Conservation (phyloP, 2,113 vertebrate species). For the Emydura subglobosa region DNA sequence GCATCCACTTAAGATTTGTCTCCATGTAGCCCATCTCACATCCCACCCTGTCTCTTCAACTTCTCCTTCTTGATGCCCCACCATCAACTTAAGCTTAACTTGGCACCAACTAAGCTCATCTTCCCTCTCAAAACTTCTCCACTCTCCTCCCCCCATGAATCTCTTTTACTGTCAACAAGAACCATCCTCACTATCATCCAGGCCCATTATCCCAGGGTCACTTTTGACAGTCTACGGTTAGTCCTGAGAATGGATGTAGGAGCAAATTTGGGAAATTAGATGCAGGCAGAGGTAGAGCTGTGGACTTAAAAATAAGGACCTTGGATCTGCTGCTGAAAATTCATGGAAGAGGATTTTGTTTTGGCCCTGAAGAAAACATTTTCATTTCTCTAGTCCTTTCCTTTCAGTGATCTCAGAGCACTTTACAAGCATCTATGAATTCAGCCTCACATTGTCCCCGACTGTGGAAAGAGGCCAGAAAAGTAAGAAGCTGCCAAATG, state of each 20-base stretch:
- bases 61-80: background rate
- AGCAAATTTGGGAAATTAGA: background rate
- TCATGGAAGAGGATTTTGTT: background rate
- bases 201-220: background rate
- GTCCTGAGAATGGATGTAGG: background rate
- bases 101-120: background rate
- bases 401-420: background rate
- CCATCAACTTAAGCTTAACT: background rate
- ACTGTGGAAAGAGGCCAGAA: background rate
- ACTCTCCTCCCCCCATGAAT: background rate
- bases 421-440: background rate
- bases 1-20: background rate
- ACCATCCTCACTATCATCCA: background rate
- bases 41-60: background rate
- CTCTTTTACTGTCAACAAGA: background rate
- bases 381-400: background rate
- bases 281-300: background rate
- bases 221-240: background rate
- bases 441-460: background rate
- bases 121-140: background rate
- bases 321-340: background rate
- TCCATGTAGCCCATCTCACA: background rate
- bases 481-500: background rate
- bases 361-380: background rate
- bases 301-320: background rate